Percentiles rank a stretch among this genome's conserved stretches.
Evolutionary conservation across 2,113 vertebrate species (phyloP).

Genomic region (Takifugu flavidus): DNA sequence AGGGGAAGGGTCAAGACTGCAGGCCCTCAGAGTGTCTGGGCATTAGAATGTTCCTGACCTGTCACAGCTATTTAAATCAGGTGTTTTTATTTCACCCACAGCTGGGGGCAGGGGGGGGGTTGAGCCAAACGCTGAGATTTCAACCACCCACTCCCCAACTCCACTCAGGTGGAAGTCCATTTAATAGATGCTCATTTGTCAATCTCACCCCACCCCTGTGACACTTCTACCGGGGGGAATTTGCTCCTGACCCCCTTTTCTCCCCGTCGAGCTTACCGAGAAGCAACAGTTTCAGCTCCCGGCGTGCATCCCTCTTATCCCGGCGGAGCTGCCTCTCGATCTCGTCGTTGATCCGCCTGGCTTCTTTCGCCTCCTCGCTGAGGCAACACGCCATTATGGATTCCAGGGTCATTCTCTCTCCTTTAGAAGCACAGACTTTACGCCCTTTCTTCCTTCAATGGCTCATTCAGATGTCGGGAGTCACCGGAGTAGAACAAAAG

Average conservation of each 20-base stretch:
- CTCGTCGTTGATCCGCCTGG: constrained; percentile 92
- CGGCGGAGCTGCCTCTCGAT: constrained; percentile 92
- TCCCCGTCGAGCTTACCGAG: constrained; percentile 78
- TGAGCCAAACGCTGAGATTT: too few species aligned
- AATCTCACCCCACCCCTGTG: neutral
- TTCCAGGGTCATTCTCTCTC: constrained; percentile 81
- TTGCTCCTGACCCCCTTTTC: neutral
- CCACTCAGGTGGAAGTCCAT: constrained; percentile 40
- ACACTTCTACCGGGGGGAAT: constrained; percentile 27
- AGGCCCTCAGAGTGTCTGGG: neutral
- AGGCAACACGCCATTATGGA: constrained; percentile 95
- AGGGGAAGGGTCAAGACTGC: neutral
- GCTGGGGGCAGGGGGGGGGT: constrained; percentile 1
- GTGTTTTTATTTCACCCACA: neutral
- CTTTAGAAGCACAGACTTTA: neutral
- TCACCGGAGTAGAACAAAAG: neutral
- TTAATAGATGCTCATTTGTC: neutral
- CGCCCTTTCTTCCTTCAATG: constrained; percentile 37
- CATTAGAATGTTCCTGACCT: constrained; percentile 9
- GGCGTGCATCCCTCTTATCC: constrained; percentile 87
- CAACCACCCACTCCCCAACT: constrained; percentile 12
- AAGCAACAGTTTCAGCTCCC: constrained; percentile 91
- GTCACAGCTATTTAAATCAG: constrained; percentile 61
- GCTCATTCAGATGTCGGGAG: constrained; percentile 53
- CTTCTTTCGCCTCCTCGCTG: constrained; percentile 94